Percentiles rank a stretch among this genome's conserved stretches.
These are phyloP conservation scores for Panthera leo DNA, from an alignment of 2,113 vertebrate genomes.

Conservation along the genomic window DNA sequence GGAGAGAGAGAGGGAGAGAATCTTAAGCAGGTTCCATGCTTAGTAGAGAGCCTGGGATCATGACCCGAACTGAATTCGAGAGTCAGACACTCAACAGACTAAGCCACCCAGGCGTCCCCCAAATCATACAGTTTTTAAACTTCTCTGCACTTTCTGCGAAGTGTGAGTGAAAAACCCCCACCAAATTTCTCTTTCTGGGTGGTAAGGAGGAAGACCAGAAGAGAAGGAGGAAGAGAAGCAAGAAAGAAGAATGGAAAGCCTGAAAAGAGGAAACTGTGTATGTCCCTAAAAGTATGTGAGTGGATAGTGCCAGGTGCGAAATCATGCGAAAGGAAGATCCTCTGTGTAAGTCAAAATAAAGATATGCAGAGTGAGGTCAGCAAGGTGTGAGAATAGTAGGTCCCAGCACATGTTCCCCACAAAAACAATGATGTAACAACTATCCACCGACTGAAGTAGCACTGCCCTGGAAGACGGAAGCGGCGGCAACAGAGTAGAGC, in stretches of 20 bases:
- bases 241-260: background rate
- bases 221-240: background rate
- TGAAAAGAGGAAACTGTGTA: background rate
- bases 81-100: background rate
- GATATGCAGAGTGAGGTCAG: background rate
- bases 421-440: background rate
- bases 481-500: background rate
- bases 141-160: background rate
- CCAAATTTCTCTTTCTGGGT: background rate
- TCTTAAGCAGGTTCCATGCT: background rate
- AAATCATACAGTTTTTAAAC: background rate
- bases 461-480: background rate
- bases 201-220: background rate
- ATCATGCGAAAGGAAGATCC: accelerated
- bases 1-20: too few relatives aligned
- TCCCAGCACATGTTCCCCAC: background rate
- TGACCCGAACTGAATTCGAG: background rate
- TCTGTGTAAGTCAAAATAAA: background rate
- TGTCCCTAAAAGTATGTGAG: background rate
- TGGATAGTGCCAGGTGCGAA: background rate
- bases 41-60: background rate
- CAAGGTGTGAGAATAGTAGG: background rate
- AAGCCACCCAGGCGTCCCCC: background rate
- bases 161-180: background rate
- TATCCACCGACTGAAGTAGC: background rate